phyloP scores from a whole-genome alignment of 2,797 vertebrate genomes.

The Tauraco hartlaubi region DNA sequence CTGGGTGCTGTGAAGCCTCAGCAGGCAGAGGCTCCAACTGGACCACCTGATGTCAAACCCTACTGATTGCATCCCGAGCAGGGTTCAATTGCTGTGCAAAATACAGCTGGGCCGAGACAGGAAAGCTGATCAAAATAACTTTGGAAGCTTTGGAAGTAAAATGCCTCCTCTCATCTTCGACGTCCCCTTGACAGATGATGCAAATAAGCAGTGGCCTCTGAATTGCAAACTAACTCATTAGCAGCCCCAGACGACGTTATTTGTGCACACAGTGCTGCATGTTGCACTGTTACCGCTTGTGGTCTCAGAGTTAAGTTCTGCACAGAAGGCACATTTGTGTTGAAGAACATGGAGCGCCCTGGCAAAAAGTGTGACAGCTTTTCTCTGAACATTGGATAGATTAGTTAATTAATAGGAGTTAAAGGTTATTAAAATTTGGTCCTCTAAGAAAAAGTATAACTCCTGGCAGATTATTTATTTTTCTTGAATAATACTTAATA shows the following conservation, averaged over 20 bases:
- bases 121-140: not conserved
- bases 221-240: not conserved
- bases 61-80: not conserved
- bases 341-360: not conserved
- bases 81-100: not conserved
- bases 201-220: not conserved
- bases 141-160: not conserved
- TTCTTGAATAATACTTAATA: not conserved
- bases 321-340: not conserved
- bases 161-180: not conserved
- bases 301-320: not conserved
- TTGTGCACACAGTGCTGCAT: not conserved
- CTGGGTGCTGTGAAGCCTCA: not conserved
- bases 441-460: not conserved
- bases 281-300: rapidly evolving
- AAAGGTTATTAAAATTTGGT: not conserved
- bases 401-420: not conserved
- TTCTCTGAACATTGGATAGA: not conserved
- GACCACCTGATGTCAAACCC: not conserved
- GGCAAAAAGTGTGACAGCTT: not conserved
- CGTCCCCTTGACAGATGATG: not conserved
- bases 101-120: not conserved
- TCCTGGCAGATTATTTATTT: not conserved
- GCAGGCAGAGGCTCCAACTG: not conserved
- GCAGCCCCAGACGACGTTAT: not conserved